Conservation (phyloP, 2,113 vertebrate species). For the Odontesthes bonariensis region DNA sequence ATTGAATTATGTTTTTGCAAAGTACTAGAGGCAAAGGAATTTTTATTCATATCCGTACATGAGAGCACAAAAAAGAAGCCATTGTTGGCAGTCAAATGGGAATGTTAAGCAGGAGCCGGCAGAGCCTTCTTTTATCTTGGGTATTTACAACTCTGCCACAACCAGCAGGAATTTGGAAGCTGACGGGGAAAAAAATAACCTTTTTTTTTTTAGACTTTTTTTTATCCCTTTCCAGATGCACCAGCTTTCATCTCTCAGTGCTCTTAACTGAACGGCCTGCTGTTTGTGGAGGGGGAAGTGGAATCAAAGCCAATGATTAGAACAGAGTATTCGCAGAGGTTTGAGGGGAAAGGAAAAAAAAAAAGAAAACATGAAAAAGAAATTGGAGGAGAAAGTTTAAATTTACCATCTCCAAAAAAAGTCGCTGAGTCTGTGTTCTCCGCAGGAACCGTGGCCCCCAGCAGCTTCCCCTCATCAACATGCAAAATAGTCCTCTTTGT, state of each 20-base stretch:
- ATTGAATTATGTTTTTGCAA: conserved; percentile 69
- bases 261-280: conserved; percentile 58
- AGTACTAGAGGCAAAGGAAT: conserved; percentile 60
- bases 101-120: conserved; percentile 76
- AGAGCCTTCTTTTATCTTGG: conserved; percentile 75
- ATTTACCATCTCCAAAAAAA: conserved; percentile 60
- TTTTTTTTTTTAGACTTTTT: conserved; percentile 27
- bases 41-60: conserved; percentile 51
- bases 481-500: conserved; percentile 61
- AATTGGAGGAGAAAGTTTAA: conserved; percentile 58
- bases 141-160: conserved; percentile 76
- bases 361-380: conserved; percentile 32
- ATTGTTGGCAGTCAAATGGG: conserved; percentile 74
- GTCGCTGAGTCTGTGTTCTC: conserved; percentile 53
- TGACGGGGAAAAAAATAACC: conserved; percentile 44
- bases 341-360: conserved; percentile 14
- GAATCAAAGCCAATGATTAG: conserved; percentile 75
- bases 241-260: conserved; percentile 76
- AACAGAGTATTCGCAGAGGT: conserved; percentile 62
- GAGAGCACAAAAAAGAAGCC: conserved; percentile 58
- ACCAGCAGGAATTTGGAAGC: conserved; percentile 63
- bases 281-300: conserved; percentile 56
- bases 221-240: conserved; percentile 65
- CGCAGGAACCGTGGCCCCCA: conserved; percentile 62
- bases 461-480: conserved; percentile 51